Percentiles rank a stretch among this genome's conserved stretches.
Conservation (phyloP, 2,888 invertebrate genomes). For the Tetragonisca angustula region DNA sequence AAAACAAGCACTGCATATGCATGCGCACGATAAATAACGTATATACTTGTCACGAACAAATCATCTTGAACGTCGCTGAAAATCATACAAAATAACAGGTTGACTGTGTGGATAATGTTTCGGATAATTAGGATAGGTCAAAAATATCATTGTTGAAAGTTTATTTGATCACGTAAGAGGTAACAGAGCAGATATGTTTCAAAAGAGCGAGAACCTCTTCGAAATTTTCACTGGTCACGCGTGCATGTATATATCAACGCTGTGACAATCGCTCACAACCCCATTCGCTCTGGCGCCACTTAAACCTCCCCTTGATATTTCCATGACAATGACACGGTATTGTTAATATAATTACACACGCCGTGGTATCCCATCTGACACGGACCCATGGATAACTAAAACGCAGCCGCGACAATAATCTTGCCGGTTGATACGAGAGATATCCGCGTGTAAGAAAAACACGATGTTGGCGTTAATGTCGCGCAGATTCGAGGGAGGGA, state of each 20-base stretch:
- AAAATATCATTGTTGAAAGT: too few relatives aligned
- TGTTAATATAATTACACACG: conserved; percentile 17
- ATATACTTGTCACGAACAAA: not conserved
- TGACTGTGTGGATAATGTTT: too few relatives aligned
- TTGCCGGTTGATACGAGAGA: not conserved
- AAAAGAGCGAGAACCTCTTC: too few relatives aligned
- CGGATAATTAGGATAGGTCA: too few relatives aligned
- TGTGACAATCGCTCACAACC: not conserved
- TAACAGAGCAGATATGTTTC: not conserved
- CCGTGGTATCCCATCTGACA: not conserved
- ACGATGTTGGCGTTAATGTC: conserved; percentile 8
- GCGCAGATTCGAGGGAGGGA: conserved; percentile 1
- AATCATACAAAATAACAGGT: too few relatives aligned
- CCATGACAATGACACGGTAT: not conserved
- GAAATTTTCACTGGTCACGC: not conserved
- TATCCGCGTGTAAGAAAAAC: not conserved
- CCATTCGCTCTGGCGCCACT: not conserved
- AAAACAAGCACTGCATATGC: not conserved
- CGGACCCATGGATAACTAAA: not conserved
- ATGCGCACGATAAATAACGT: not conserved
- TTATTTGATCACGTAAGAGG: too few relatives aligned
- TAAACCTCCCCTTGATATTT: conserved; percentile 1
- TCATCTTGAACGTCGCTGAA: too few relatives aligned
- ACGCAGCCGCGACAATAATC: conserved; percentile 1
- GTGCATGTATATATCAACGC: not conserved